Base-by-base conservation (phyloP, 2,797 vertebrate species). In the Euphonia xanthogaster region DNA sequence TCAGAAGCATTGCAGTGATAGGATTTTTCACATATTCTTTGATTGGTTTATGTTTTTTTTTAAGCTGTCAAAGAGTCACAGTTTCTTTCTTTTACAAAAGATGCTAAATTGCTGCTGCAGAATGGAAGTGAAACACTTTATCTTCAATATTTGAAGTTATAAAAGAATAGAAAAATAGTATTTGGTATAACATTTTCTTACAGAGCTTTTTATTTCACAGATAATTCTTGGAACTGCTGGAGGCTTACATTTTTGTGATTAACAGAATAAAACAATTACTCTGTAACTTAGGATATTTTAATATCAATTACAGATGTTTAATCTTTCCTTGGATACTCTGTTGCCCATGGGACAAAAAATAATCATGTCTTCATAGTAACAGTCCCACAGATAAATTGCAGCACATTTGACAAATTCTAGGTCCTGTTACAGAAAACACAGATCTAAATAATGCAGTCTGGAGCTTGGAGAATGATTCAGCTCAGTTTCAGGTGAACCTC, bases 201-300 rank as follows among this genome's bases (percentile, higher is more conserved):
- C 71, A 82, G 30, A 84, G 31, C 20, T 79, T 92, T 90, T 94
- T 86, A 54, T 90, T 91, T 94, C 55, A 73, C 24, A 82, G 40
- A 76, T 85, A 62, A 78, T 66, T 89, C 47, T 89, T 73, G n/a
- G 30, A 87, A 79, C 21, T 55, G 44, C 79, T 91, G 55, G 62
- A 82, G 71, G 44, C 42, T 39, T 86, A 60, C 2, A 42, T 63
- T 84, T 76, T 71, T 74, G 54, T 71, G 35, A 79, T 84, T 68
- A 94, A 84, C 23, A 51, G 22, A 60, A 37, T 93, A 84, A 90
- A 92, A 84, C 33, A 84, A 89, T 93, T 82, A 81, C 11, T 84
- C 30, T 50, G 17, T 68, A 92, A 76, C 42, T 70, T 85, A 27
- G 31, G 37, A 70, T 86, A 61, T 84, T 67, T 86, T 70, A 73